Conservation (phyloP, 2,888 invertebrate genomes). For the Panzeria rudis region DNA sequence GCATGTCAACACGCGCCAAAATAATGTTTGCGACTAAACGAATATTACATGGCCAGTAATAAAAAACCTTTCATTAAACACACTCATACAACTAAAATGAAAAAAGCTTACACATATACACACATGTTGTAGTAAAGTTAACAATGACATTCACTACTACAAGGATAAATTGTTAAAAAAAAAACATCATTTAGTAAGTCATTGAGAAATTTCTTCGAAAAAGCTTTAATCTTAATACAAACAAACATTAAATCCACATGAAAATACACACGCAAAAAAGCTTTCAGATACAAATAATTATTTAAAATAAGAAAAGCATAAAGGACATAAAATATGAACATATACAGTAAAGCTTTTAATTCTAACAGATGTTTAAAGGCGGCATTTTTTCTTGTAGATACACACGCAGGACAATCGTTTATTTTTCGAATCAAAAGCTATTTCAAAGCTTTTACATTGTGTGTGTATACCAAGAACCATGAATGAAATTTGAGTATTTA, state of each 20-base stretch:
- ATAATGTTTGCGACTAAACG: constrained; percentile 82
- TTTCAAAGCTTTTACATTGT: background rate
- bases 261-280: constrained; percentile 20
- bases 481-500: constrained; percentile 38
- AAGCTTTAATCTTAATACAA: constrained; percentile 22
- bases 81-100: background rate
- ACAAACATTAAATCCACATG: constrained; percentile 44
- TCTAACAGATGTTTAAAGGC: constrained; percentile 76
- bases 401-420: background rate
- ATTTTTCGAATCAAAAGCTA: background rate
- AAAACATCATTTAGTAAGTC: constrained; percentile 20
- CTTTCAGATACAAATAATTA: background rate
- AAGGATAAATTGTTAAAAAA: constrained; percentile 44
- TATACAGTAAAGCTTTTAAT: background rate
- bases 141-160: constrained; percentile 70
- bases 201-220: constrained; percentile 64
- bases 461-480: constrained; percentile 42
- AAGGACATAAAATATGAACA: background rate
- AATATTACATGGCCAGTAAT: constrained; percentile 37
- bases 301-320: constrained; percentile 58
- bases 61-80: constrained; percentile 39
- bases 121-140: constrained; percentile 60
- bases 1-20: constrained; percentile 84
- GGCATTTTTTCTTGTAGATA: constrained; percentile 45
- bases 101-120: constrained; percentile 43